Conservation (phyloP, 2,888 invertebrate genomes). For the Sinodicranocentrus sp. region DNA sequence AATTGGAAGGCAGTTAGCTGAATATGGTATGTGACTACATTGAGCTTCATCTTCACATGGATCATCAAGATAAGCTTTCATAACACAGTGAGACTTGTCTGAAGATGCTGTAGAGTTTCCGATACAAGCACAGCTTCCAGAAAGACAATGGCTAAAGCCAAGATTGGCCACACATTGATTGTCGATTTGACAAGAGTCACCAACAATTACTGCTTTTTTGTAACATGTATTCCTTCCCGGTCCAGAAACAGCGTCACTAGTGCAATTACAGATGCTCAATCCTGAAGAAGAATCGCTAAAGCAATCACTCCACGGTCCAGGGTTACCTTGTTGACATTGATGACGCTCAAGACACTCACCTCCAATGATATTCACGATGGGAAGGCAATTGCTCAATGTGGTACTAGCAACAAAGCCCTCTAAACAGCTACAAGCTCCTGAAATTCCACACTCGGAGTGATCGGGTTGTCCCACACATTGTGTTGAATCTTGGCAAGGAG, state of each 20-base stretch:
- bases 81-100: not conserved
- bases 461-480: not conserved
- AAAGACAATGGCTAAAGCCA: not conserved
- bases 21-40: constrained; percentile 4
- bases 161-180: not conserved
- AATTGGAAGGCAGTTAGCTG: not conserved
- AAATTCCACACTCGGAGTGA: not conserved
- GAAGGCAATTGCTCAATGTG: not conserved
- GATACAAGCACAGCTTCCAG: not conserved
- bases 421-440: not conserved
- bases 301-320: not conserved
- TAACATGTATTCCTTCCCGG: not conserved
- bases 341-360: not conserved
- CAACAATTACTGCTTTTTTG: not conserved
- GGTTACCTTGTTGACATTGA: not conserved
- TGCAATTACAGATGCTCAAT: not conserved
- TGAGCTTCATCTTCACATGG: not conserved
- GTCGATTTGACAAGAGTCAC: not conserved
- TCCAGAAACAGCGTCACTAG: not conserved
- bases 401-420: not conserved
- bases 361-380: not conserved
- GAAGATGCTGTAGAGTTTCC: not conserved
- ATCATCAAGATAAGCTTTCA: not conserved
- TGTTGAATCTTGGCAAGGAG: not conserved
- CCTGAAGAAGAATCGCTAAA: not conserved